These are phyloP conservation scores for Seira ritae DNA, from an alignment of 2,888 invertebrate species.

Conservation along the genomic window DNA sequence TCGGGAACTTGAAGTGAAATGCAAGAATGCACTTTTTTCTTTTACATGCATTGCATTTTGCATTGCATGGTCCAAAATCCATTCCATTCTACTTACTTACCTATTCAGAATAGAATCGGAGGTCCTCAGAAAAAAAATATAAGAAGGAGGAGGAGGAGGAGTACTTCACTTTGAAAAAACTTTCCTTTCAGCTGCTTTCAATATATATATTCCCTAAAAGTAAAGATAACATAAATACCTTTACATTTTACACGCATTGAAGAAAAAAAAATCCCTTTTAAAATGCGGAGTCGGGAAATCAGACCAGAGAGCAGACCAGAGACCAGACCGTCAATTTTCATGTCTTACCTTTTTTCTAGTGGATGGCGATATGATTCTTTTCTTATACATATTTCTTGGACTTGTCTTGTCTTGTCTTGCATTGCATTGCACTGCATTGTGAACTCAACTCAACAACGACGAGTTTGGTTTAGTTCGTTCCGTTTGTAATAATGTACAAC, in stretches of 20 bases:
- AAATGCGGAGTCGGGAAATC: too few species aligned
- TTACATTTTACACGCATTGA: too few species aligned
- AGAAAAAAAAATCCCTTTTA: too few species aligned
- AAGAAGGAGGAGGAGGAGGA: constrained; percentile 6
- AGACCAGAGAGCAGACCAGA: too few species aligned
- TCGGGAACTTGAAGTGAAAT: background rate
- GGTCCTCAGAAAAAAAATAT: background rate
- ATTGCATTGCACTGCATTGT: background rate
- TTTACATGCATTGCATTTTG: too few species aligned
- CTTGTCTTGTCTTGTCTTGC: background rate
- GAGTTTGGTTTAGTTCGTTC: too few species aligned
- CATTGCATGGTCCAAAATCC: too few species aligned
- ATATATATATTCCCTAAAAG: too few species aligned
- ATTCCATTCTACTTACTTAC: too few species aligned
- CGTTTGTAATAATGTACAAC: background rate
- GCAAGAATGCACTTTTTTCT: background rate
- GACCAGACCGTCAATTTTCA: constrained; percentile 11
- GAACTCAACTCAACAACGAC: background rate
- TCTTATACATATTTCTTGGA: background rate
- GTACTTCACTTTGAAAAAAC: constrained; percentile 26
- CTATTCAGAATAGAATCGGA: too few species aligned
- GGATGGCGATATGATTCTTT: background rate
- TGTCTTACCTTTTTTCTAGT: background rate
- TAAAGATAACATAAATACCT: too few species aligned
- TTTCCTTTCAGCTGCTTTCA: constrained; percentile 34